Evolutionary conservation across 1,140 invertebrate genomes (phyloP), one percentile per base, ranked within the genome.

Genomic region (Yoshiicerus persimilis): DNA sequence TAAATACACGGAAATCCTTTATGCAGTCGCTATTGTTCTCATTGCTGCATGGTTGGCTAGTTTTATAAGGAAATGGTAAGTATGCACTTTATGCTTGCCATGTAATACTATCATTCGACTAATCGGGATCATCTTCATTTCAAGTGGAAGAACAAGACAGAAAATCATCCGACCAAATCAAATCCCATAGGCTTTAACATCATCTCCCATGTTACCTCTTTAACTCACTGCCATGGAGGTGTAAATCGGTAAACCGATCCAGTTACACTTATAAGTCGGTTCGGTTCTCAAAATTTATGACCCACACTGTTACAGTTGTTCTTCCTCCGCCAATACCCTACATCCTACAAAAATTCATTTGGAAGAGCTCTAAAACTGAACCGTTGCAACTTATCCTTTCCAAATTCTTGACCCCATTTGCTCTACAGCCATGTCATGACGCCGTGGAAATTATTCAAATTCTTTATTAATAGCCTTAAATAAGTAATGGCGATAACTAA

Each of bases 151-250:
- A 36, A 80, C 75, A 80, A 80, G 75, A 80, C 34, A 80, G 32
- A 36, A 80, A 80, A 80, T 23, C 75, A 36, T n/a, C 75, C 75
- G 30, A 80, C 30, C 75, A 80, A 80, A 80, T 80, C 75, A 80
- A 80, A 80, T 80, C 75, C 34, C 30, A 23, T 5, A n/a, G 32
- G 30, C 30, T 80, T 34, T 36, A 77, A 34, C n/a, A 56, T 56
- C 75, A 20, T 80, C 9, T 80, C 27, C 70, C 23, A 30, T n/a
- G 16, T 36, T n/a, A 80, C 16, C 34, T n/a, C 32, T 36, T 23
- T 80, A n/a, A 6, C 32, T 80, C 32, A 80, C 75, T 38, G 1
- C 34, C 27, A 13, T 70, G 23, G 23, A 30, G 8, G 64, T 70
- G 64, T 70, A 30, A 25, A 30, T 66, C 41, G 41, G 11, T 16